Base-by-base conservation (phyloP, 2,888 invertebrate species). In the Lamellibrachia satsuma region DNA sequence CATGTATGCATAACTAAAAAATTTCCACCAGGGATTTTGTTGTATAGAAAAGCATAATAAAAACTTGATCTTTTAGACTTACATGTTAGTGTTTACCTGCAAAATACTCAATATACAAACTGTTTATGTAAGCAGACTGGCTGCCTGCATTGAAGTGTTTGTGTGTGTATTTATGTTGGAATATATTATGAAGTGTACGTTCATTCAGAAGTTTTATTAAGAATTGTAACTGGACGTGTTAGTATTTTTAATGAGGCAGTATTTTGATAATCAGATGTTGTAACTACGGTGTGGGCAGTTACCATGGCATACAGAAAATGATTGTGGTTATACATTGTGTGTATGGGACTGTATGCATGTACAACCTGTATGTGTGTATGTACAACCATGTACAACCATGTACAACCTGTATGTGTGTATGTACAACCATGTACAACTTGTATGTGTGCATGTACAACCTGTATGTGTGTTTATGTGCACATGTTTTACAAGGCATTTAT, bases 171-270 rank as follows among this genome's bases (percentile, higher is more conserved):
- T 60, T 75, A 75, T 75, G 22, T 75, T 75, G 75, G n/a, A 22
- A 22, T 75, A 75, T 75, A 75, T 75, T 22, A 75, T n/a, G n/a
- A 75, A 75, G 75, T 22, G 75, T 75, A 75, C 75, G n/a, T 75
- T 75, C n/a, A 22, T 75, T 75, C 22, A 75, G 75, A 75, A 15
- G 22, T 75, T 75, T 75, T 22, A 75, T n/a, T 6, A 75, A 75
- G 75, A 75, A 11, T 22, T n/a, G 15, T 57, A 57, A 57, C 15
- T 57, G 75, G 22, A 75, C n/a, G 22, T 75, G 75, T 15, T 75
- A 75, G 75, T 75, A 75, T 75, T 75, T 75, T 75, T 15, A 60
- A 75, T 75, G 75, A 75, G 75, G 75, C 75, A 75, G 75, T 75
- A 75, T 75, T 75, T 75, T 75, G 75, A 75, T 75, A 22, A 22